Percentiles rank a stretch among this genome's conserved stretches.
These are phyloP conservation scores for Drosophila seclusa DNA, from an alignment of 2,888 invertebrate genomes.

Conservation along the genomic window DNA sequence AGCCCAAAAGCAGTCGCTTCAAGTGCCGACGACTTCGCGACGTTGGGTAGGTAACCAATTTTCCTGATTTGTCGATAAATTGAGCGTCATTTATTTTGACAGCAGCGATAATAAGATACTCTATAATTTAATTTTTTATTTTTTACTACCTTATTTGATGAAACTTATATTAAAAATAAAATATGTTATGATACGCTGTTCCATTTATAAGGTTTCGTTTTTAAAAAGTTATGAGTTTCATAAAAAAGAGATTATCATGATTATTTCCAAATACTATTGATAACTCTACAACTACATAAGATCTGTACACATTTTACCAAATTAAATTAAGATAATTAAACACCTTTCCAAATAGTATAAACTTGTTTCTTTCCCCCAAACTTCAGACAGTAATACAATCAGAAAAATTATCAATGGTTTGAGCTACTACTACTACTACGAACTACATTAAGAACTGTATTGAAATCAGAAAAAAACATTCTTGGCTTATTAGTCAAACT, in stretches of 20 bases:
- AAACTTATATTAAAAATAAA: background rate
- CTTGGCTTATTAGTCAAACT: background rate
- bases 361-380: background rate
- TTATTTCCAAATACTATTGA: background rate
- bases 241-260: background rate
- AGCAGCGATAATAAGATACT: conserved; percentile 11
- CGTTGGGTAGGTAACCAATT: conserved; percentile 69
- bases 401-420: background rate
- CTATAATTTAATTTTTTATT: background rate
- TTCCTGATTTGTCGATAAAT: conserved; percentile 79
- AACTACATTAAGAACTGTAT: background rate
- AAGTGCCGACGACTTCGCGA: conserved; percentile 17
- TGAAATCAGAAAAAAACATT: background rate
- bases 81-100: conserved; percentile 6
- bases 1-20: conserved; percentile 3
- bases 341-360: background rate
- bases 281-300: background rate
- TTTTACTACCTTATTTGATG: background rate
- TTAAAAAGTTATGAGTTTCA: background rate
- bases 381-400: background rate
- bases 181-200: background rate
- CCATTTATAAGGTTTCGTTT: background rate
- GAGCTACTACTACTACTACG: background rate
- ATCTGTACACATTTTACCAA: background rate
- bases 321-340: background rate